Conservation (phyloP, 1,140 invertebrate genomes). For the Leucophenga varia region DNA sequence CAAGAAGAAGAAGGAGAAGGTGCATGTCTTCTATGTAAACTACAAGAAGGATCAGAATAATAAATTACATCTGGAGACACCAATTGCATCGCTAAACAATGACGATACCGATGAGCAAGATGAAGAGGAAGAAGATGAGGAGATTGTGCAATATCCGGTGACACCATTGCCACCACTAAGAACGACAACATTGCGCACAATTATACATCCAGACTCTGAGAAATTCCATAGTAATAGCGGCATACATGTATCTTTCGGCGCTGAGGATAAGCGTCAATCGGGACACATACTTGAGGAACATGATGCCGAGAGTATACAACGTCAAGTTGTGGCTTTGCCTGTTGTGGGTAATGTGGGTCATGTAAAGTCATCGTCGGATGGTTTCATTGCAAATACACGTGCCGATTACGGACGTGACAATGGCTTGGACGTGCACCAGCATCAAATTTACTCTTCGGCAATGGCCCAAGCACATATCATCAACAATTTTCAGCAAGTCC, state of each 20-base stretch:
- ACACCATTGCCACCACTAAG: slow-evolving; percentile 66
- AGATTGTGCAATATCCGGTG: slow-evolving; percentile 78
- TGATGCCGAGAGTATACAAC: slow-evolving; percentile 62
- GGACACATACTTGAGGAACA: slow-evolving; percentile 59
- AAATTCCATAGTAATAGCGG: slow-evolving; percentile 74
- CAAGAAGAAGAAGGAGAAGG: slow-evolving; percentile 73
- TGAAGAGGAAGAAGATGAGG: slow-evolving; percentile 65
- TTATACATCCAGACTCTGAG: slow-evolving; percentile 82
- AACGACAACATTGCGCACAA: slow-evolving; percentile 76
- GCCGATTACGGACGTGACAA: slow-evolving; percentile 39
- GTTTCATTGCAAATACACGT: slow-evolving; percentile 23
- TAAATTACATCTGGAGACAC: slow-evolving; percentile 53
- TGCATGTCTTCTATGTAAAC: slow-evolving; percentile 87
- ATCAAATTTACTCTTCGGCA: slow-evolving; percentile 27
- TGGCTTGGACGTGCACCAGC: slow-evolving; percentile 17
- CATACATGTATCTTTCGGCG: slow-evolving; percentile 74
- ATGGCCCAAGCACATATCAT: slow-evolving; percentile 12
- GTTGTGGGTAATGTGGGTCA: slow-evolving; percentile 4
- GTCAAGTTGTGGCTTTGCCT: slow-evolving; percentile 63
- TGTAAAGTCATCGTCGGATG: slow-evolving; percentile 6
- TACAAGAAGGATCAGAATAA: slow-evolving; percentile 78
- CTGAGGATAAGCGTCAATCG: slow-evolving; percentile 60
- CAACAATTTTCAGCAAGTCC: slow-evolving; percentile 22
- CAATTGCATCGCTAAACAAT: slow-evolving; percentile 49
- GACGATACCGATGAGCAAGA: slow-evolving; percentile 43